Base-by-base conservation (phyloP, 1,140 invertebrate genomes). In the Drosophila kanapiae region DNA sequence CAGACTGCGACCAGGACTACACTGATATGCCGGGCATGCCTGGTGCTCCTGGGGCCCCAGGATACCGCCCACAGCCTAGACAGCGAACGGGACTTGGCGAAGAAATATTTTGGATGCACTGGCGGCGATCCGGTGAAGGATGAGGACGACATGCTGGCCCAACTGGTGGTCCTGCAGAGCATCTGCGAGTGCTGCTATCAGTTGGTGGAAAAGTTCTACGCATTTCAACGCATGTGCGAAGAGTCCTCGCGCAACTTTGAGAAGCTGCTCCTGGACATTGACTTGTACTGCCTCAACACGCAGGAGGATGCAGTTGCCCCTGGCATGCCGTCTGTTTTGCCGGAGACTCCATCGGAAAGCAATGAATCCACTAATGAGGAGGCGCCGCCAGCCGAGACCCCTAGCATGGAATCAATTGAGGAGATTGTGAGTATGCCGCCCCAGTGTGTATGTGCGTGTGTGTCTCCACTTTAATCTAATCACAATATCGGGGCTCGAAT, bases 141-240 rank as follows among this genome's bases (percentile, higher is more conserved):
- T 3, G 48, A 72, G 40, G 80, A 74, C 11, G 27, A 42, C 3
- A 7, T 59, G 31, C 53, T 16, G 37, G 40, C 56, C 7, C 60
- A 75, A 7, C 38, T 90, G 43, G 63, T 85, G 43, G 63, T 85
- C 61, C 71, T 90, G 9, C 48, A 82, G n/a, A 74, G 75, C 49
- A 90, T 90, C 51, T 90, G 85, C 48, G 85, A 90, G 38, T 82
- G 81, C 45, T 90, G 85, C 54, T 90, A 85, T 51, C 78, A 90
- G 31, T 40, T 90, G 56, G 81, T 90, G 23, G 81, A 82, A 16
- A 78, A 82, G 57, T 90, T 90, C 35, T 47, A 85, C 35, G 78
- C 81, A 43, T 90, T 90, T 59, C 85, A 90, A 77, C 69, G 78
- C 51, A 90, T 90, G 85, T 90, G 85, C 64, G 71, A 82, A 48